Evolutionary conservation across 2,113 vertebrate genomes (phyloP).

Genomic region (Notothenia rossii): DNA sequence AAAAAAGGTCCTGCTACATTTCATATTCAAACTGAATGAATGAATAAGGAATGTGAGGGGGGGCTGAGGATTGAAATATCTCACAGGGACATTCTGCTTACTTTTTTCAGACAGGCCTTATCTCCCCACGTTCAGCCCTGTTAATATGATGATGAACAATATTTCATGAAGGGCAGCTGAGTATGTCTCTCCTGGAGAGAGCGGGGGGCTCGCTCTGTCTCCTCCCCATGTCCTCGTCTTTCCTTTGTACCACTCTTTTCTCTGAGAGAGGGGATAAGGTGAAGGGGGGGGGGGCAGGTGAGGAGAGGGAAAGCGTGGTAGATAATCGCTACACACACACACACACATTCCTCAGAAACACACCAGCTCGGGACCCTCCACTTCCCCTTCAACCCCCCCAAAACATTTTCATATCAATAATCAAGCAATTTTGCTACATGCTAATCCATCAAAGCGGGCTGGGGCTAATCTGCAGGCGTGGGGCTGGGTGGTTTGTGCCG

Average conservation of each 20-base stretch:
- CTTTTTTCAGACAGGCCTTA: conserved; percentile 82
- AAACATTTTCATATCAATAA: conserved; percentile 99
- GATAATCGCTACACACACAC: conserved; percentile 69
- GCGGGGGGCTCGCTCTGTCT: conserved; percentile 79
- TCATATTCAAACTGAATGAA: conserved; percentile 78
- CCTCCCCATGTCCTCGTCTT: conserved; percentile 81
- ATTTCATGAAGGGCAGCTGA: conserved; percentile 89
- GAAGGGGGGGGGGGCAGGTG: conserved; percentile 81
- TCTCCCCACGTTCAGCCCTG: conserved; percentile 88
- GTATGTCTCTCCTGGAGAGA: conserved; percentile 82
- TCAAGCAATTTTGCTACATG: conserved; percentile 97
- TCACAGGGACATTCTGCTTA: conserved; percentile 83
- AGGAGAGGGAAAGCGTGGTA: conserved; percentile 84
- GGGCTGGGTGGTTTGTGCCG: conserved; percentile 72
- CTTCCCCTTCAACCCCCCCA: conserved; percentile 81
- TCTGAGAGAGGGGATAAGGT: conserved; percentile 79
- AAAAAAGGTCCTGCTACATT: conserved; percentile 77
- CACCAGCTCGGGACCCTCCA: conserved; percentile 60
- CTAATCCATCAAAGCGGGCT: conserved; percentile 99
- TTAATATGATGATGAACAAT: conserved; percentile 91
- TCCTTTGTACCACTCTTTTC: conserved; percentile 89
- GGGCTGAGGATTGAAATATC: conserved; percentile 81
- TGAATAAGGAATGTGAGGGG: conserved; percentile 62
- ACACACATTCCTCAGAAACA: conserved; percentile 50
- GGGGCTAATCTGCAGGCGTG: conserved; percentile 91